Conservation (phyloP, 2,113 vertebrate species). For the Catharus minimus region DNA sequence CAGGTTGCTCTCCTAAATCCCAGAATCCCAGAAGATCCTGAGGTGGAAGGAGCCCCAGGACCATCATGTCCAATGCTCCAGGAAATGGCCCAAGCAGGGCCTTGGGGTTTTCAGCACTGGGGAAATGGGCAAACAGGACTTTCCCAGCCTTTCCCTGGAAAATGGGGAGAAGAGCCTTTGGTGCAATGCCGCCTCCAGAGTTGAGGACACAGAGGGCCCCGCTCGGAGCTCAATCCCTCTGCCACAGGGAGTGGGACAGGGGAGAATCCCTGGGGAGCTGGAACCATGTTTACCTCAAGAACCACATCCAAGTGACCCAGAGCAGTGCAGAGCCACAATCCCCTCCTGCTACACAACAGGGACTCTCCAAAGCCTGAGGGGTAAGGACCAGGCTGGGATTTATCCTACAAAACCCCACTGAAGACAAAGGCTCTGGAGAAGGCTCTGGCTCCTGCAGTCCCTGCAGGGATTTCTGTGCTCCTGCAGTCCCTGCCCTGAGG, state of each 20-base stretch:
- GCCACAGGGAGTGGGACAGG: rapidly evolving
- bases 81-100: background rate
- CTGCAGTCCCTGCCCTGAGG: background rate
- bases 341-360: background rate
- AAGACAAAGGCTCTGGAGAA: background rate
- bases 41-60: background rate
- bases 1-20: background rate
- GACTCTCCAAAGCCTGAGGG: background rate
- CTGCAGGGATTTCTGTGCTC: background rate
- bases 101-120: background rate
- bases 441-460: background rate
- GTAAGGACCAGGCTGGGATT: background rate
- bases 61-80: rapidly evolving
- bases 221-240: rapidly evolving
- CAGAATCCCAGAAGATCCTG: background rate
- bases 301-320: background rate
- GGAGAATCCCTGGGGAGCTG: background rate
- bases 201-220: background rate
- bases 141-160: background rate
- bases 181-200: background rate
- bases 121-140: background rate
- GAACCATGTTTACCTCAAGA: background rate
- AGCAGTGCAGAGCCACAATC: rapidly evolving
- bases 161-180: background rate
- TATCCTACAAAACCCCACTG: background rate